Evolutionary conservation across 2,888 invertebrate species (phyloP).

Genomic region (Eilema caniola): DNA sequence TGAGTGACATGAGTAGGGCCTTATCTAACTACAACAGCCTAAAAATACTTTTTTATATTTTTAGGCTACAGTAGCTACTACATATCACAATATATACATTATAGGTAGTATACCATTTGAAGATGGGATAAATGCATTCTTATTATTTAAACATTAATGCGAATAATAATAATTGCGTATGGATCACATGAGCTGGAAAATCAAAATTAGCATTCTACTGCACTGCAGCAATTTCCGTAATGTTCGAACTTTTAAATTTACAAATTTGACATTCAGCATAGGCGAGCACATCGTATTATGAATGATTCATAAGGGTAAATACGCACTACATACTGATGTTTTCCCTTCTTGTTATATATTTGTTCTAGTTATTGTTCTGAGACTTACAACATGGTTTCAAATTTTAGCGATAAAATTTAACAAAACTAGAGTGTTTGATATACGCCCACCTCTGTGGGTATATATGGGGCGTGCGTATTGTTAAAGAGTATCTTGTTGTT

Average conservation of each 20-base stretch:
- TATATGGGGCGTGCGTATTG: neutral
- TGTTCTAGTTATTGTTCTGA: conserved; percentile 50
- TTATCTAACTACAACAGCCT: neutral
- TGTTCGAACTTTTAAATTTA: conserved; percentile 37
- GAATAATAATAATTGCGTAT: neutral
- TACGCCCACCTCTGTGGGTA: conserved; percentile 57
- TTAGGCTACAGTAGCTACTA: no score
- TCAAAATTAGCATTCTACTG: conserved; percentile 38
- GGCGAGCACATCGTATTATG: conserved; percentile 29
- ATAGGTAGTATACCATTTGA: no score
- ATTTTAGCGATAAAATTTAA: conserved; percentile 72
- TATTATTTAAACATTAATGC: neutral
- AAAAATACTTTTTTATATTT: neutral
- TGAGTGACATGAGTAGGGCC: no score
- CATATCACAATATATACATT: neutral
- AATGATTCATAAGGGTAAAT: conserved; percentile 45
- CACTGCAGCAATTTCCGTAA: conserved; percentile 43
- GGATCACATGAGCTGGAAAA: conserved; percentile 19
- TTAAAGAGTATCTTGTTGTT: neutral
- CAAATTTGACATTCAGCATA: conserved; percentile 36
- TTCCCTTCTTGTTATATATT: conserved; percentile 58
- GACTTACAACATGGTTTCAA: conserved; percentile 66
- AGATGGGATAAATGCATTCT: no score
- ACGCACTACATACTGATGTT: conserved; percentile 47
- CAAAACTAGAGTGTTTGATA: conserved; percentile 65